These are phyloP conservation scores for Galagoides demidoff DNA, from an alignment of 2,797 vertebrate genomes.

Conservation along the genomic window DNA sequence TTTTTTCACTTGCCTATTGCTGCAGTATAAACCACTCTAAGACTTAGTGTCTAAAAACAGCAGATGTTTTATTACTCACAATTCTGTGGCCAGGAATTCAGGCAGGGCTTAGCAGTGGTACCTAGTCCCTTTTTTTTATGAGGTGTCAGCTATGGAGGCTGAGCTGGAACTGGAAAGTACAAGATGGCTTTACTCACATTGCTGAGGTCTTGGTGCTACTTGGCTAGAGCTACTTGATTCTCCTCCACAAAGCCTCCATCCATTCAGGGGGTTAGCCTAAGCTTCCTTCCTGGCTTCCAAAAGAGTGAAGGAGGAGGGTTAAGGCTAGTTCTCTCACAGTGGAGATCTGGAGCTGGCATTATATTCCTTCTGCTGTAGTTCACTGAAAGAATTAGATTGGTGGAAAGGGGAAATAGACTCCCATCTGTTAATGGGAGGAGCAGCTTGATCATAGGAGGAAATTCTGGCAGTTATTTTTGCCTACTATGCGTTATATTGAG, in stretches of 20 bases:
- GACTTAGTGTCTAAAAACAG: background rate
- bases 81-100: background rate
- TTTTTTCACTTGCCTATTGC: background rate
- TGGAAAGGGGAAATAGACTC: background rate
- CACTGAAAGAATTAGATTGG: background rate
- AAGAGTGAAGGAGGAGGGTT: background rate
- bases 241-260: background rate
- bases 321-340: constrained; percentile 5
- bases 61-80: background rate
- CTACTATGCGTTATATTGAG: background rate
- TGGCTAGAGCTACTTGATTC: background rate
- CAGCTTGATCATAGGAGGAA: background rate
- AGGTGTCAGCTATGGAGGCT: background rate
- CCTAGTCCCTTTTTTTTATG: background rate
- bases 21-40: background rate
- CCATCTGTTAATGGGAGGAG: background rate
- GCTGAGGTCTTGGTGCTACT: background rate
- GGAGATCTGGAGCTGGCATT: background rate
- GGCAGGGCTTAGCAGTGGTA: background rate
- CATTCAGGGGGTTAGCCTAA: constrained; percentile 11
- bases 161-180: background rate
- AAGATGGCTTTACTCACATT: background rate
- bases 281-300: constrained; percentile 23
- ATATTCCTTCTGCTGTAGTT: background rate
- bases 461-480: background rate